These are phyloP conservation scores for Micrasema minimum DNA, from an alignment of 1,140 invertebrate species.

Conservation along the genomic window DNA sequence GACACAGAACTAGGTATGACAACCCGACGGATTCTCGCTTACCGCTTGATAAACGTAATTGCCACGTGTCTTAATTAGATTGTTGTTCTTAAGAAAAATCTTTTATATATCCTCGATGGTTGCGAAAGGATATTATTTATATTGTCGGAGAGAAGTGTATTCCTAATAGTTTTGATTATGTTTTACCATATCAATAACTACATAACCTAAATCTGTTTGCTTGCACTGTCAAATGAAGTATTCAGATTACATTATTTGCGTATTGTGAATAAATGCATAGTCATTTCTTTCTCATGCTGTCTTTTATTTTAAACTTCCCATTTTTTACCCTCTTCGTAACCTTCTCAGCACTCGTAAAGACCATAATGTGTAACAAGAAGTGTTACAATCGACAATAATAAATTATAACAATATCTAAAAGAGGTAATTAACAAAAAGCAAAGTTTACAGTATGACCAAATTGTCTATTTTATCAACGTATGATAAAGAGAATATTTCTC, in stretches of 20 bases:
- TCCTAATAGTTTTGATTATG: slow-evolving; percentile 52
- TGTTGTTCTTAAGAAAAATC: slow-evolving; percentile 52
- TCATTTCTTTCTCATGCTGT: slow-evolving; percentile 51
- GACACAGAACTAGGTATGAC: slow-evolving; percentile 33
- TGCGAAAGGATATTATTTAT: slow-evolving; percentile 43
- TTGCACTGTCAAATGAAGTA: slow-evolving; percentile 52
- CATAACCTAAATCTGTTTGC: slow-evolving; percentile 50
- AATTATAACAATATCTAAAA: too few species aligned
- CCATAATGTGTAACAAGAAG: too few species aligned
- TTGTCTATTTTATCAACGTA: too few species aligned
- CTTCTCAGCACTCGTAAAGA: too few species aligned
- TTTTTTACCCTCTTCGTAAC: background rate
- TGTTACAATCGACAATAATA: too few species aligned
- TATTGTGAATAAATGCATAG: slow-evolving; percentile 55
- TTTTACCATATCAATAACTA: slow-evolving; percentile 52
- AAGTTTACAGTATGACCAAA: too few species aligned
- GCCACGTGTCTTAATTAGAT: slow-evolving; percentile 54
- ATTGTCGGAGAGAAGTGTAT: slow-evolving; percentile 51
- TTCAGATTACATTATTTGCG: slow-evolving; percentile 51
- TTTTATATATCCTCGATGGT: slow-evolving; percentile 45
- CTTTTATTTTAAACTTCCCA: slow-evolving; percentile 39
- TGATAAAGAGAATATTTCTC: too few species aligned
- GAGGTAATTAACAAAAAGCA: too few species aligned
- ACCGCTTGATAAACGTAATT: slow-evolving; percentile 54
- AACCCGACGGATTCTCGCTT: slow-evolving; percentile 49